A percentile compares a stretch with the other conserved stretches of the same genome.
phyloP scores from a whole-genome alignment of 2,113 vertebrate genomes.

The Thymallus thymallus region DNA sequence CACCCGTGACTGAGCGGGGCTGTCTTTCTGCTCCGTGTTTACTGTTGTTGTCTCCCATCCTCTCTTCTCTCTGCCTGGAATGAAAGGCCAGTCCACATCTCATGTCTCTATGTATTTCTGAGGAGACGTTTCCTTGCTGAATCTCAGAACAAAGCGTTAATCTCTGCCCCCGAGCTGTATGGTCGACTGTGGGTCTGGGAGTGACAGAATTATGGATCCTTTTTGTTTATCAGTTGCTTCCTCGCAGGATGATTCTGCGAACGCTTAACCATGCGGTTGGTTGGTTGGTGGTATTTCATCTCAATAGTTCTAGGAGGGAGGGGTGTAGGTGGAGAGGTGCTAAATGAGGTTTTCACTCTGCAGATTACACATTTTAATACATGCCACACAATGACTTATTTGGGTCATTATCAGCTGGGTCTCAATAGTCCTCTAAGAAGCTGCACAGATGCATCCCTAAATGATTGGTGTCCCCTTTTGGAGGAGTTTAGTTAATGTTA shows the following conservation, averaged over 20 bases:
- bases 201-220: slow-evolving; percentile 61
- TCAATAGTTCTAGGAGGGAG: slow-evolving; percentile 32
- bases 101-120: slow-evolving; percentile 49
- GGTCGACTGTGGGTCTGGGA: slow-evolving; percentile 55
- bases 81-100: slow-evolving; percentile 60
- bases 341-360: too few relatives aligned
- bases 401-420: background rate
- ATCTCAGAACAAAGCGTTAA: slow-evolving; percentile 56
- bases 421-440: slow-evolving; percentile 42
- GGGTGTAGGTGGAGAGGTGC: slow-evolving; percentile 31
- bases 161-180: slow-evolving; percentile 61
- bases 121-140: slow-evolving; percentile 55
- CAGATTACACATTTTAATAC: too few relatives aligned
- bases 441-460: background rate
- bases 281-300: slow-evolving; percentile 57
- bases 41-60: slow-evolving; percentile 34
- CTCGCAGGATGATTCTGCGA: slow-evolving; percentile 57
- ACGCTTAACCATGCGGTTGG: slow-evolving; percentile 39
- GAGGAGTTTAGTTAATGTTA: too few relatives aligned
- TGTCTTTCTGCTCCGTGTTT: slow-evolving; percentile 63
- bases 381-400: too few relatives aligned
- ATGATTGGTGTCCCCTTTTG: too few relatives aligned
- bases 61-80: slow-evolving; percentile 22
- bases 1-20: slow-evolving; percentile 44
- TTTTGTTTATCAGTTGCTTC: slow-evolving; percentile 61